Conservation (phyloP, 2,888 invertebrate species). For the Muschampia plurimacula region DNA sequence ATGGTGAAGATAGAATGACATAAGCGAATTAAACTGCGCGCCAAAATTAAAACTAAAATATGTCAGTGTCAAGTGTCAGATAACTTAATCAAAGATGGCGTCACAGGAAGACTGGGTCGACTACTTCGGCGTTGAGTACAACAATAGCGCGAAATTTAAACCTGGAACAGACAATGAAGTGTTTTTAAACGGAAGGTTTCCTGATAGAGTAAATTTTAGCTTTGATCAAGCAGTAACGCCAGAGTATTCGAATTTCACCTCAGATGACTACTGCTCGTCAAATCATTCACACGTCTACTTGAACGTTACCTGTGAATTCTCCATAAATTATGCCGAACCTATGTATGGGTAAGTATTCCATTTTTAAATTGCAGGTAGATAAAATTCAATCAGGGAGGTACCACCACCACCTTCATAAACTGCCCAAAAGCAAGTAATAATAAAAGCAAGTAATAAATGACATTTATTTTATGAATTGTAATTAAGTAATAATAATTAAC, state of each 20-base stretch:
- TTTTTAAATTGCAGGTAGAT: not conserved
- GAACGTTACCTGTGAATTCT: conserved; percentile 89
- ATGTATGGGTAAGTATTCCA: conserved; percentile 85
- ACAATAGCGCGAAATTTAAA: conserved; percentile 49
- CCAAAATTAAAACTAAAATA: conserved; percentile 47
- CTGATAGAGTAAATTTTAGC: conserved; percentile 55
- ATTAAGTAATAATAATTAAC: too few species aligned
- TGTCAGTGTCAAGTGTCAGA: conserved; percentile 54
- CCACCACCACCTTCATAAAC: too few species aligned
- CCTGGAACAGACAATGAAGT: conserved; percentile 44
- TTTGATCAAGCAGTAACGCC: conserved; percentile 55
- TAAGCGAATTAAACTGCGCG: conserved; percentile 42
- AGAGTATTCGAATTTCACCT: conserved; percentile 68
- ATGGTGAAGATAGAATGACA: conserved; percentile 43
- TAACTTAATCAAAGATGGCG: conserved; percentile 68
- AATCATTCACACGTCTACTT: conserved; percentile 79
- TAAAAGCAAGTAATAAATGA: too few species aligned
- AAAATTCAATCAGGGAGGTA: too few species aligned
- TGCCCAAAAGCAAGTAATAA: too few species aligned
- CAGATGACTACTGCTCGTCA: conserved; percentile 73
- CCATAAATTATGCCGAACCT: conserved; percentile 87
- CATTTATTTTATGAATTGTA: too few species aligned
- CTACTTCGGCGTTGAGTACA: conserved; percentile 57
- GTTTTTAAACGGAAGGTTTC: conserved; percentile 36
- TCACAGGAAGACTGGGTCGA: conserved; percentile 67